A percentile compares a stretch with the other conserved stretches of the same genome.
Evolutionary conservation across 2,888 invertebrate species (phyloP).

Genomic region (Chymomyza amoena): DNA sequence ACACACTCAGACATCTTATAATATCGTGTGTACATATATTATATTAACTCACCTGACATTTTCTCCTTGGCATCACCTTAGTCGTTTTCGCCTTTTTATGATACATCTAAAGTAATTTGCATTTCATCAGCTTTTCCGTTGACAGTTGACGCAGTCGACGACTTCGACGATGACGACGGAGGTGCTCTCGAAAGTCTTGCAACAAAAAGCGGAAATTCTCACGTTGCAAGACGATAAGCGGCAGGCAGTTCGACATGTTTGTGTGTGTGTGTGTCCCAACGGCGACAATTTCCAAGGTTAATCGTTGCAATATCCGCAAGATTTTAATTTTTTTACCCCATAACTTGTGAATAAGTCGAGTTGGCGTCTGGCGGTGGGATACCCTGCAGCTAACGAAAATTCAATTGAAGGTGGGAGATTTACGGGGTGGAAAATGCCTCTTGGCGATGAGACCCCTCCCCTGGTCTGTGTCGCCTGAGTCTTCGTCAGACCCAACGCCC

Average conservation of each 20-base stretch:
- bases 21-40: background rate
- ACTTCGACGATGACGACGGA: too few relatives aligned
- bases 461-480: too few relatives aligned
- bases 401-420: too few relatives aligned
- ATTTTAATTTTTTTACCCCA: constrained; percentile 18
- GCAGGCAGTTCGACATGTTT: too few relatives aligned
- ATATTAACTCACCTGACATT: background rate
- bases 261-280: background rate
- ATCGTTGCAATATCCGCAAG: constrained; percentile 42
- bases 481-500: too few relatives aligned
- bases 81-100: constrained; percentile 11
- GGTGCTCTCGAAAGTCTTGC: too few relatives aligned
- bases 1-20: background rate
- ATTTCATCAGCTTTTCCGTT: constrained; percentile 41
- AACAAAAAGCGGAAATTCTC: constrained; percentile 1
- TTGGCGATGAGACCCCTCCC: too few relatives aligned
- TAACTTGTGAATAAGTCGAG: background rate
- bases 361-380: too few relatives aligned
- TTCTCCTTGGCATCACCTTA: background rate
- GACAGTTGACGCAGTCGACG: background rate
- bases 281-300: constrained; percentile 24
- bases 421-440: too few relatives aligned
- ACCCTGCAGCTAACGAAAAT: too few relatives aligned
- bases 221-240: background rate
- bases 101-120: constrained; percentile 57